Base-by-base conservation (phyloP, 1,140 invertebrate species). In the Drosophila ohnishii region DNA sequence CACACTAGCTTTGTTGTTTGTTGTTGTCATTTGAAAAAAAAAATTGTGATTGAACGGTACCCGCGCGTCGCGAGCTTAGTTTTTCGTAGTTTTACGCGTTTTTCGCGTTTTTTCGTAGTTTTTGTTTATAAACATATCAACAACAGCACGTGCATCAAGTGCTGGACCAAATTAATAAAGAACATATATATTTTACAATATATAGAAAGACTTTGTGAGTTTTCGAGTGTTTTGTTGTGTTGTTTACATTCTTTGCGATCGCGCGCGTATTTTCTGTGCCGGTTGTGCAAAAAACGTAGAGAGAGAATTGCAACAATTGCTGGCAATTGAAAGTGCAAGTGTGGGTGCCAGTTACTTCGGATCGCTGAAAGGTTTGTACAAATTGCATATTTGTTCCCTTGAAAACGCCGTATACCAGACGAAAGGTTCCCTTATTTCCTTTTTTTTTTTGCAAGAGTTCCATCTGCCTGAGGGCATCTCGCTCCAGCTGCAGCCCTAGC, bases 301-400 rank as follows among this genome's bases (percentile, higher is more conserved):
- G 25, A 16, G 30, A 34, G 50, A 53, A 53, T 47, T 70, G 34
- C 42, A 63, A 59, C 69, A 73, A 74, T 72, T 73, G 47, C 70
- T 37, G 51, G 55, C 47, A 70, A 73, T 74, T 74, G 59, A 73
- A 74, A 74, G 59, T 63, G 70, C 50, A 75, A 75, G 71, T 74
- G 34, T 55, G 25, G 34, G 51, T 55, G 71, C 42, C 63, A 14
- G n/a, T 58, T 25, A 37, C 70, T 30, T 10, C n/a, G 32, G 16
- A 37, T 32, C 19, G 13, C 3, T n/a, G 1, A 42, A 58, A 71
- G 67, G 67, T 71, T 71, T 5, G 67, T 71, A 28, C 28, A 39
- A 48, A 42, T 35, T n/a, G 11, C 14, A 11, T 28, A 35, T 10
- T 13, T 35, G 9, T 65, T 11, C 0, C 8, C 6, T 28, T 35